phyloP scores from a whole-genome alignment of 1,140 invertebrate species.

The Atopsyche davidsoni region DNA sequence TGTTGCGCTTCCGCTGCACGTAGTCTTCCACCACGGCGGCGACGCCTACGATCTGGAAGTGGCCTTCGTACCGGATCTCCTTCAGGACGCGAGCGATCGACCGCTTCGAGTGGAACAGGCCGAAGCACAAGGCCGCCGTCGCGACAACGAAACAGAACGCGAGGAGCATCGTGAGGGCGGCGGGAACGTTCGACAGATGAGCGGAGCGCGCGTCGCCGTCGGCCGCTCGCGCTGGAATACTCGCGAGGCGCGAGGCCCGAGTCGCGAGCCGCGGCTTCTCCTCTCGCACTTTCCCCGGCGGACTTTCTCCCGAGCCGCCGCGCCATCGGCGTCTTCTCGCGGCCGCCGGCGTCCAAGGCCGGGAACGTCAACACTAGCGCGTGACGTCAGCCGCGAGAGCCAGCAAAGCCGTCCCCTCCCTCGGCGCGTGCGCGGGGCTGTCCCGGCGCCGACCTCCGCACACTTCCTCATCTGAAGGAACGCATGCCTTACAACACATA shows the following conservation, averaged over 20 bases:
- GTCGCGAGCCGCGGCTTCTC: background rate
- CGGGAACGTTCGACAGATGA: constrained; percentile 34
- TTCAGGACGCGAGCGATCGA: constrained; percentile 37
- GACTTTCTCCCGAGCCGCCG: constrained; percentile 12
- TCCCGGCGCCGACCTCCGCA: too few species aligned
- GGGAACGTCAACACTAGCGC: too few species aligned
- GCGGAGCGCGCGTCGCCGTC: constrained; percentile 27
- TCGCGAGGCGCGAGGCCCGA: too few species aligned
- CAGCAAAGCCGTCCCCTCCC: too few species aligned
- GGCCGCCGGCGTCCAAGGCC: too few species aligned
- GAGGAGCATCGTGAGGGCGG: constrained; percentile 42
- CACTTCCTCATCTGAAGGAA: too few species aligned
- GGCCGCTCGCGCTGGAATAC: constrained; percentile 8
- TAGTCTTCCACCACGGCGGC: constrained; percentile 43
- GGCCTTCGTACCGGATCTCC: constrained; percentile 37
- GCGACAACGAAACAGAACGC: constrained; percentile 33
- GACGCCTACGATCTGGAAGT: constrained; percentile 42
- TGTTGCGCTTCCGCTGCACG: constrained; percentile 40
- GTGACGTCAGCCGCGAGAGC: too few species aligned
- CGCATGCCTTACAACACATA: too few species aligned
- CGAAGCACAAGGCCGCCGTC: constrained; percentile 32
- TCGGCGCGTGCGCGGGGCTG: too few species aligned
- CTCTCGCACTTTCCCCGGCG: background rate
- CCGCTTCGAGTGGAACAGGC: constrained; percentile 42
- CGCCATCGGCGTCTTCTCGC: background rate